Conservation (phyloP, 92 coral and sea anemone genomes). For the Phenganax stokvisi region DNA sequence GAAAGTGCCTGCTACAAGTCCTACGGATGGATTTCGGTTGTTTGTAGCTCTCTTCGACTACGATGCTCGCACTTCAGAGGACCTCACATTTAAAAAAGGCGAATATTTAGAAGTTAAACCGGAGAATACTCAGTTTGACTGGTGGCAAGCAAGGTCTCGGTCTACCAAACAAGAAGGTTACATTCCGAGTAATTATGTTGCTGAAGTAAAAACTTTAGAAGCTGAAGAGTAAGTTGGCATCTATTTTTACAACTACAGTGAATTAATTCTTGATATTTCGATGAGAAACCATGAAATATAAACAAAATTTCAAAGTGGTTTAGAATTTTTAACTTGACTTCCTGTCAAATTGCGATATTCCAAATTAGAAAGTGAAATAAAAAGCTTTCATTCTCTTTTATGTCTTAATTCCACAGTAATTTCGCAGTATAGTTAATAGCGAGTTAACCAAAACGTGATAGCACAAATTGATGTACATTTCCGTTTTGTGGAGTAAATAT, state of each 20-base stretch:
- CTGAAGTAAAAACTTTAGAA: constrained; percentile 72
- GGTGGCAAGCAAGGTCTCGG: constrained; percentile 93
- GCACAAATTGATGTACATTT: no score
- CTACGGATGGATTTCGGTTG: constrained; percentile 50
- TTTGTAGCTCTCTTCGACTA: constrained; percentile 89
- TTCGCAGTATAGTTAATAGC: no score
- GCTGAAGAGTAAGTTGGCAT: constrained; percentile 87
- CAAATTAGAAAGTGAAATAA: not conserved
- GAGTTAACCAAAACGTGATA: no score
- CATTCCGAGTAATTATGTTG: constrained; percentile 96
- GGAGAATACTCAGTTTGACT: constrained; percentile 72
- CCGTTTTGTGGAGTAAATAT: no score
- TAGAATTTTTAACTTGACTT: not conserved
- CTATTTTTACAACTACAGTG: not conserved
- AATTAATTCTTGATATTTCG: not conserved
- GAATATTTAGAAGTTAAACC: constrained; percentile 81
- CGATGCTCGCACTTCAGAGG: constrained; percentile 90
- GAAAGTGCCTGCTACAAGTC: constrained; percentile 47
- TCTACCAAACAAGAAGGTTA: constrained; percentile 64
- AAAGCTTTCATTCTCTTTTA: no score
- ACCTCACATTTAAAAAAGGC: constrained; percentile 88
- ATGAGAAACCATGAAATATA: constrained; percentile 11
- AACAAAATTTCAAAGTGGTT: not conserved
- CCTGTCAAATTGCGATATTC: not conserved
- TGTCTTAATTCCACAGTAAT: no score